A percentile compares a stretch with the other conserved stretches of the same genome.
These are phyloP conservation scores for Acholoe squamosa DNA, from an alignment of 2,888 invertebrate species.

Conservation along the genomic window DNA sequence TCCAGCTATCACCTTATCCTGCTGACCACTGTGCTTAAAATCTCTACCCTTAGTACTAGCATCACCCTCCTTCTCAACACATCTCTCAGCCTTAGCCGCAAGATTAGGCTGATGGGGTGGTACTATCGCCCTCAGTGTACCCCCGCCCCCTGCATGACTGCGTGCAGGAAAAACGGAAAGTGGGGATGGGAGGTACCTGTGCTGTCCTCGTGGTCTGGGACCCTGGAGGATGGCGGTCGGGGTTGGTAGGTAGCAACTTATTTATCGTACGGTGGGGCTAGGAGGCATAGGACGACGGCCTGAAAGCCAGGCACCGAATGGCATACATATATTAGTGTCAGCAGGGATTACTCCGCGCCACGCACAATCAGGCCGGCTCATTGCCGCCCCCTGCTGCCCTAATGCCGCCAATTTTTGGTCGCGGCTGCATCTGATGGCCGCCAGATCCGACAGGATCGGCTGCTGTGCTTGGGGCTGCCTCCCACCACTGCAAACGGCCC, in stretches of 20 bases:
- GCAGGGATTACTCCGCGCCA: slow-evolving; percentile 60
- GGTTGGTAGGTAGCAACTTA: not conserved
- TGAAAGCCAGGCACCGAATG: slow-evolving; percentile 56
- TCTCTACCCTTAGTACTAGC: too few relatives aligned
- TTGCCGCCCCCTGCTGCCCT: not conserved
- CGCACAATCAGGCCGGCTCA: slow-evolving; percentile 37
- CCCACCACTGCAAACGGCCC: not conserved
- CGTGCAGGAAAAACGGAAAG: too few relatives aligned
- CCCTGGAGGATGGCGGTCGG: not conserved
- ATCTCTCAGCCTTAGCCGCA: too few relatives aligned
- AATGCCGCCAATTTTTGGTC: slow-evolving; percentile 60
- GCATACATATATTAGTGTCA: slow-evolving; percentile 65
- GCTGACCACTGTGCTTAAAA: too few relatives aligned
- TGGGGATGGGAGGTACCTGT: not conserved
- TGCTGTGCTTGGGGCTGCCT: not conserved
- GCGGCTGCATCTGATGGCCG: not conserved
- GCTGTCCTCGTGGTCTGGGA: not conserved
- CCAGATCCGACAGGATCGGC: slow-evolving; percentile 34
- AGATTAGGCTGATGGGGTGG: too few relatives aligned
- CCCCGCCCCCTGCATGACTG: too few relatives aligned
- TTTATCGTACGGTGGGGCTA: not conserved
- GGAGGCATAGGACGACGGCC: not conserved
- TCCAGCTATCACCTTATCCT: too few relatives aligned
- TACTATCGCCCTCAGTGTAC: too few relatives aligned
- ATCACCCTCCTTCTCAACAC: too few relatives aligned